Conservation (phyloP, 1,140 invertebrate genomes). For the Battus philenor region DNA sequence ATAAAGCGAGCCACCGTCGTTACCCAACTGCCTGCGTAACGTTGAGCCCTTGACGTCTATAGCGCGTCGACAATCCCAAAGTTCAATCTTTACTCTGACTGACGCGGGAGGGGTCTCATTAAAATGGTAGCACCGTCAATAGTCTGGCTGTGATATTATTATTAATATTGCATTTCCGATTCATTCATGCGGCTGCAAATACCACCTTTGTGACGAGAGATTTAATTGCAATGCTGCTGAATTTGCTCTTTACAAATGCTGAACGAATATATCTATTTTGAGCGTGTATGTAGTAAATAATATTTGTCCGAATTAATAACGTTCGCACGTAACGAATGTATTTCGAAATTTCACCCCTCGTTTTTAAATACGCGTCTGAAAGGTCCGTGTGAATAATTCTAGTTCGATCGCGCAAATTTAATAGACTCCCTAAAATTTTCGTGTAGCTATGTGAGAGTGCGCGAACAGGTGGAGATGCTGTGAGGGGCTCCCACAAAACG, state of each 20-base stretch:
- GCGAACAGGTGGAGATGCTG: constrained; percentile 28
- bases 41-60: constrained; percentile 27
- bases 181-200: constrained; percentile 16
- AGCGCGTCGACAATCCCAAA: constrained; percentile 7
- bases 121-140: constrained; percentile 19
- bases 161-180: constrained; percentile 32
- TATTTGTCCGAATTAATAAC: not conserved
- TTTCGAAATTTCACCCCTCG: constrained; percentile 25
- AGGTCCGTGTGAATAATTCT: constrained; percentile 33
- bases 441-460: constrained; percentile 24
- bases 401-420: constrained; percentile 34
- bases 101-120: not conserved
- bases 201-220: constrained; percentile 2
- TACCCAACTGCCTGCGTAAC: constrained; percentile 29
- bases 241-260: constrained; percentile 1
- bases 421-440: constrained; percentile 24
- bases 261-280: not conserved
- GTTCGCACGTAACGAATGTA: constrained; percentile 6
- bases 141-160: constrained; percentile 28
- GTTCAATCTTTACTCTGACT: constrained; percentile 6
- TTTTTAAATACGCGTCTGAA: constrained; percentile 28
- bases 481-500: constrained; percentile 19
- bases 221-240: constrained; percentile 9
- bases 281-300: not conserved
- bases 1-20: constrained; percentile 45